Percentiles rank a stretch among this genome's conserved stretches.
phyloP scores from a whole-genome alignment of 64 coral and sea anemone species.

The Montipora cactus region DNA sequence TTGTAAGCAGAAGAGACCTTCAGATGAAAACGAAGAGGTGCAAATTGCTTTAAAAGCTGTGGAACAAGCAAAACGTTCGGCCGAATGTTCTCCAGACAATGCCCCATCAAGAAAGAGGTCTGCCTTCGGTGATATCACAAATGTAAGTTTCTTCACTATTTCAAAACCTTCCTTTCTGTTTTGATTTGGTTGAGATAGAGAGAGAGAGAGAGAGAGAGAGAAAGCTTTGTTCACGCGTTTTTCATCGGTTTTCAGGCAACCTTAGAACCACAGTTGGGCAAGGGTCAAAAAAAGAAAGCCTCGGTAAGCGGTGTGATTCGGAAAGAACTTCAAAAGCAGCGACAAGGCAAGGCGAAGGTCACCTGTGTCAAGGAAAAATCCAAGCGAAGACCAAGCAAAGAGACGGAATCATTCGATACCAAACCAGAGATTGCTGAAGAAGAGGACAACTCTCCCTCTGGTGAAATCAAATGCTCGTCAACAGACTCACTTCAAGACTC shows the following conservation, averaged over 20 bases:
- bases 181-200: no score
- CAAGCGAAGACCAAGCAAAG: background rate
- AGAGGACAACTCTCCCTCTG: background rate
- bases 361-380: background rate
- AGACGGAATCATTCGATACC: background rate
- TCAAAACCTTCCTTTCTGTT: no score
- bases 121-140: conserved; percentile 97
- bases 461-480: background rate
- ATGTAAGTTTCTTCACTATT: conserved; percentile 57
- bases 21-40: conserved; percentile 59
- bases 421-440: background rate
- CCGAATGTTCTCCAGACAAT: conserved; percentile 84
- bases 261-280: background rate
- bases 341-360: conserved; percentile 16
- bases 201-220: no score
- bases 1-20: background rate
- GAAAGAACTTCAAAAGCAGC: background rate
- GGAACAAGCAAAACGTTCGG: conserved; percentile 83
- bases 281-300: conserved; percentile 1
- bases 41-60: conserved; percentile 50
- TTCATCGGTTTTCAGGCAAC: conserved; percentile 42
- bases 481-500: background rate
- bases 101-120: conserved; percentile 95
- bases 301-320: background rate
- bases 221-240: background rate